Conservation (phyloP, 2,113 vertebrate genomes). For the Crocuta crocuta region DNA sequence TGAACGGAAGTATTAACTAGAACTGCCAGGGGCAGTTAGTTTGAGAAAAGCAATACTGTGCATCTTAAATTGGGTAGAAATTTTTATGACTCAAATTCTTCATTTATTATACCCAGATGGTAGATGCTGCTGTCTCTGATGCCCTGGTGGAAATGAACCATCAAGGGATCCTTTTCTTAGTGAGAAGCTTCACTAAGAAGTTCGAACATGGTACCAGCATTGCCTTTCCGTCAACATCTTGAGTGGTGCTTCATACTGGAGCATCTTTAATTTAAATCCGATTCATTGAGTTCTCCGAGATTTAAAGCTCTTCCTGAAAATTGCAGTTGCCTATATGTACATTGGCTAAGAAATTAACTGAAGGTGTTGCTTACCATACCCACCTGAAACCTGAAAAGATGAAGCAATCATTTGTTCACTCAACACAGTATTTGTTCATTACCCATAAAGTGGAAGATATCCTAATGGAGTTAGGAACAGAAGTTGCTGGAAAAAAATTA, state of each 20-base stretch:
- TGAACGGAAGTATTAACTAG: constrained; percentile 88
- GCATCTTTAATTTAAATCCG: background rate
- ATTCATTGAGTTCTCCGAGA: background rate
- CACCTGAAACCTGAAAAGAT: background rate
- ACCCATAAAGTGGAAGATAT: background rate
- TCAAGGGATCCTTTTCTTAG: constrained; percentile 11
- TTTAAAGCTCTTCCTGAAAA: background rate
- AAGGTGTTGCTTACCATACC: background rate
- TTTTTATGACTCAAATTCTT: constrained; percentile 90
- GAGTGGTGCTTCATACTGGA: background rate
- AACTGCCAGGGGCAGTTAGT: constrained; percentile 87
- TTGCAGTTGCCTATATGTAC: background rate
- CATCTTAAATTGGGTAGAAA: constrained; percentile 87
- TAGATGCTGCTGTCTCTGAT: constrained; percentile 82
- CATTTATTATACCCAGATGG: constrained; percentile 87
- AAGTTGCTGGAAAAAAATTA: constrained; percentile 20
- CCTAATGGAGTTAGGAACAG: background rate
- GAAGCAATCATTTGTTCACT: constrained; percentile 14
- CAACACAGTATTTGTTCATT: background rate
- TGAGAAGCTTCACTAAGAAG: background rate
- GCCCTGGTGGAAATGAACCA: constrained; percentile 64
- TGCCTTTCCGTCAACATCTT: background rate
- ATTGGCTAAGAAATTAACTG: background rate
- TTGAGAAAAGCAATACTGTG: constrained; percentile 87
- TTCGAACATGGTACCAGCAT: background rate